Base-by-base conservation (phyloP, 1,140 invertebrate genomes). In the Mesaphorura yosii region DNA sequence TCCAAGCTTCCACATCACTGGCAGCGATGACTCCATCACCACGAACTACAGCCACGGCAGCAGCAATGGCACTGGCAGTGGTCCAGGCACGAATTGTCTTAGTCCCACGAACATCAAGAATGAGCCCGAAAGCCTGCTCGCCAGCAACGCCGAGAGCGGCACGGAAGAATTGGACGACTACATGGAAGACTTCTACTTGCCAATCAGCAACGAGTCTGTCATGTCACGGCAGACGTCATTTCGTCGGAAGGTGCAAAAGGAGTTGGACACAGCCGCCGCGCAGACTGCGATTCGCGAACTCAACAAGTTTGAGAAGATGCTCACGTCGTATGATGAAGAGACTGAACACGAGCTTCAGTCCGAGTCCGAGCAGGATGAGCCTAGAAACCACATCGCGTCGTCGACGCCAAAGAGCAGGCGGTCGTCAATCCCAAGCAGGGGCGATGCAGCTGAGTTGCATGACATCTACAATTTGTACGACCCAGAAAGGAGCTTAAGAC, bases 121-220 rank as follows among this genome's bases (percentile, higher is more conserved):
- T 42, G 49, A 51, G 25, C 49, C 49, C 22, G 37, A 22, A 12
- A 52, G 29, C 27, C 48, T 53, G 1, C 42, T 28, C 15, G 1
- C 23, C 17, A 26, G 6, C 39, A 41, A 41, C 7, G n/a, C n/a
- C n/a, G n/a, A 7, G 40, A 26, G 34, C 17, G 28, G 23, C 3
- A 29, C 14, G 1, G 52, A 59, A 49, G 60, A 51, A 15, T 42
- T 62, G 28, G 67, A 69, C 26, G 68, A 71, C 44, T 68, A 67
- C 48, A 68, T 66, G 37, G 68, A 68, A 54, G 68, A 69, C 31
- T 69, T 65, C 53, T 65, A 63, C 48, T 56, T 67, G 14, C 68
- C 68, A 2, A 53, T 65, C 20, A 68, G 66, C 10, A 66, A 69
- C 58, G 66, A 69, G 51, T 64, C 63, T 48, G 66, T 66, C 5